These are phyloP conservation scores for Sarcophaga bullata DNA, from an alignment of 1,140 invertebrate species.

Conservation along the genomic window DNA sequence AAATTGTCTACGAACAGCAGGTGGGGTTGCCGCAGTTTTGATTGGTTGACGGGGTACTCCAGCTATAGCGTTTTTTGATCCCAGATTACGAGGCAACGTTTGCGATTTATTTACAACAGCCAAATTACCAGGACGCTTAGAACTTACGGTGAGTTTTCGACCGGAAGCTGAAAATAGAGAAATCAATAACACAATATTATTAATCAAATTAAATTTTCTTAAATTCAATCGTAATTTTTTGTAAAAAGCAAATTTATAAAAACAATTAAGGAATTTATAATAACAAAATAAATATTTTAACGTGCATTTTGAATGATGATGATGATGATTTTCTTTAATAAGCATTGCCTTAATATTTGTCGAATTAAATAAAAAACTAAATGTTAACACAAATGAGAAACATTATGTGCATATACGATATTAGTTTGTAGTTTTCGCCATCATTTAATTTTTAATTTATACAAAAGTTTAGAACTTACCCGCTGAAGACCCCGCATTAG, in stretches of 20 bases:
- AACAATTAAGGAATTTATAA: no score
- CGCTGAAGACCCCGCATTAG: slow-evolving; percentile 30
- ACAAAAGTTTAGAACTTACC: slow-evolving; percentile 26
- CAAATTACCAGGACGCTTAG: slow-evolving; percentile 72
- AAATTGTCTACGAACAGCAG: slow-evolving; percentile 81
- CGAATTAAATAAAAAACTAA: background rate
- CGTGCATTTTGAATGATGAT: slow-evolving; percentile 1
- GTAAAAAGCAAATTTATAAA: no score
- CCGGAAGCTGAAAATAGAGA: slow-evolving; percentile 71
- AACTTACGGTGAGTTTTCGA: slow-evolving; percentile 74
- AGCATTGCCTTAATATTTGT: background rate
- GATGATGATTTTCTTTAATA: background rate
- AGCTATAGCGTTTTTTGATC: slow-evolving; percentile 72
- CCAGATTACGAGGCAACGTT: slow-evolving; percentile 84
- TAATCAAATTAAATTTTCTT: no score
- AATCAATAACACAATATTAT: background rate
- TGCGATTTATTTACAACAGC: slow-evolving; percentile 80
- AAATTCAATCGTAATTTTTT: no score
- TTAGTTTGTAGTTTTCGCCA: background rate
- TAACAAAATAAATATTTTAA: background rate
- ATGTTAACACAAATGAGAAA: background rate
- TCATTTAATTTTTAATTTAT: background rate
- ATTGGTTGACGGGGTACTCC: slow-evolving; percentile 69
- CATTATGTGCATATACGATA: background rate
- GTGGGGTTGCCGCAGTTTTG: slow-evolving; percentile 81